Percentiles rank a stretch among this genome's conserved stretches.
Conservation (phyloP, 2,888 invertebrate species). For the Agrotis clavis region DNA sequence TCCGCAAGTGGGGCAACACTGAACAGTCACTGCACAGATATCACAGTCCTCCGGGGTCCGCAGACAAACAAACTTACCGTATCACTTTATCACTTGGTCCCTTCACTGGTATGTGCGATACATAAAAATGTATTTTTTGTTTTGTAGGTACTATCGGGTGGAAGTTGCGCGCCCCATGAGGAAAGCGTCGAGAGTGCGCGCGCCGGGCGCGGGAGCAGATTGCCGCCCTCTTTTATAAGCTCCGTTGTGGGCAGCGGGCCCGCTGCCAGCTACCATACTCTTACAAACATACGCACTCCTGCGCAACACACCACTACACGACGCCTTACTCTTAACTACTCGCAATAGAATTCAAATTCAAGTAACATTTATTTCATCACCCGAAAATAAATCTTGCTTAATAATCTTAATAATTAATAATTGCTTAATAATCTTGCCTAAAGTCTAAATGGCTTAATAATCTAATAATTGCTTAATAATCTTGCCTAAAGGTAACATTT, state of each 20-base stretch:
- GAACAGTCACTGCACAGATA: slow-evolving; percentile 84
- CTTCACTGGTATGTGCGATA: slow-evolving; percentile 81
- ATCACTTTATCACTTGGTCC: slow-evolving; percentile 90
- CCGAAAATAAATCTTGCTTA: slow-evolving; percentile 63
- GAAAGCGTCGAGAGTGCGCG: slow-evolving; percentile 86
- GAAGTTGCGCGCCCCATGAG: slow-evolving; percentile 90
- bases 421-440: no score
- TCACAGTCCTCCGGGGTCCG: slow-evolving; percentile 85
- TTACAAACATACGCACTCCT: slow-evolving; percentile 66
- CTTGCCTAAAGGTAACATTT: no score
- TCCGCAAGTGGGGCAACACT: slow-evolving; percentile 81
- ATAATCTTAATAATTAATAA: no score
- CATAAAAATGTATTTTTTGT: slow-evolving; percentile 81
- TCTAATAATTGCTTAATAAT: no score
- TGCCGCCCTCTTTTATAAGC: slow-evolving; percentile 89
- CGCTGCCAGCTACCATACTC: slow-evolving; percentile 79
- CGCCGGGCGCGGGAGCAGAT: slow-evolving; percentile 87
- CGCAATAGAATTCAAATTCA: slow-evolving; percentile 65
- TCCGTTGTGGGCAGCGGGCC: slow-evolving; percentile 85
- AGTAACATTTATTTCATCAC: slow-evolving; percentile 4
- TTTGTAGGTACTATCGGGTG: slow-evolving; percentile 85
- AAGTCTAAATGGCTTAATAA: no score
- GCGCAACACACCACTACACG: slow-evolving; percentile 27
- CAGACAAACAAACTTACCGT: slow-evolving; percentile 86
- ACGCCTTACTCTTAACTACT: slow-evolving; percentile 57